These are phyloP conservation scores for Notoglanidium macrostoma DNA, from an alignment of 2,797 vertebrate genomes.

Conservation along the genomic window DNA sequence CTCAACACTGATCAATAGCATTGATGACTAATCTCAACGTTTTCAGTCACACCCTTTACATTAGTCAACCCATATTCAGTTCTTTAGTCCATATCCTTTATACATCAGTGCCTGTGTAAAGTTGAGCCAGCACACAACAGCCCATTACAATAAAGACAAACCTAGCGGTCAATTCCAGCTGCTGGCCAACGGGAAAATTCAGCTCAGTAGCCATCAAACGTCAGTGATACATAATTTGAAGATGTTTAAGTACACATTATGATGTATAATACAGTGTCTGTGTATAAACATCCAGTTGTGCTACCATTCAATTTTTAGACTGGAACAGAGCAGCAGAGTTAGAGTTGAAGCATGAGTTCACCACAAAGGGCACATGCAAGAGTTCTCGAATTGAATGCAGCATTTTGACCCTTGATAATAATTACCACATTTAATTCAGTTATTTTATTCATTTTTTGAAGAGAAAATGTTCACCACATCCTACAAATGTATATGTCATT, in stretches of 20 bases:
- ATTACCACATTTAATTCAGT: conserved; percentile 37
- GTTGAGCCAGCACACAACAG: conserved; percentile 26
- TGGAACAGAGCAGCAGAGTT: conserved; percentile 34
- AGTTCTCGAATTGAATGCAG: conserved; percentile 46
- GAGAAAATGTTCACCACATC: conserved; percentile 62
- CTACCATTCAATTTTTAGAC: conserved; percentile 34
- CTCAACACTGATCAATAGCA: conserved; percentile 73
- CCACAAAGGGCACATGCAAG: conserved; percentile 73
- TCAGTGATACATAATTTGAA: conserved; percentile 73
- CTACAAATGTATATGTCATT: conserved; percentile 59
- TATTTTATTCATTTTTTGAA: conserved; percentile 53
- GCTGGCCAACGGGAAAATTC: conserved; percentile 48
- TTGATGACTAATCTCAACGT: conserved; percentile 27
- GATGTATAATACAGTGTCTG: conserved; percentile 48
- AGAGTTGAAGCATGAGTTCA: conserved; percentile 47
- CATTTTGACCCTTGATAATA: conserved; percentile 43
- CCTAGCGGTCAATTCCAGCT: conserved; percentile 33
- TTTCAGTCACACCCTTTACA: conserved; percentile 33
- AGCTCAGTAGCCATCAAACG: conserved; percentile 65
- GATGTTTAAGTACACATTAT: conserved; percentile 61
- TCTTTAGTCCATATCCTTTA: conserved; percentile 43
- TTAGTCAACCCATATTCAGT: conserved; percentile 15
- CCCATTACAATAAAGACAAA: conserved; percentile 41
- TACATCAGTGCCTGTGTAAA: conserved; percentile 25
- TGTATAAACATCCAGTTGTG: conserved; percentile 76